phyloP scores from a whole-genome alignment of 2,888 invertebrate genomes.

The Epinotia demarniana region DNA sequence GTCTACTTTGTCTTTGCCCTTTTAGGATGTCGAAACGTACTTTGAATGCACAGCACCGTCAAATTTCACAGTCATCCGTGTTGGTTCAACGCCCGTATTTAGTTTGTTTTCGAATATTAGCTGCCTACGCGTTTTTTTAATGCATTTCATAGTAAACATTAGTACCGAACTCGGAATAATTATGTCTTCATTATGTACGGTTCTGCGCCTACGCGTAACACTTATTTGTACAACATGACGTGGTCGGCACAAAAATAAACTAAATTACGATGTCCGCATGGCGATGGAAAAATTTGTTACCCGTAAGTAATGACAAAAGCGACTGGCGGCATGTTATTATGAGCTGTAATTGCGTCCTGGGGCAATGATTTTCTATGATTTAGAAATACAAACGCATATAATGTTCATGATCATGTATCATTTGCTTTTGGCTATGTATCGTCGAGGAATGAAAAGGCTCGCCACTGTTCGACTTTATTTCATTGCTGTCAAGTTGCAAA shows the following conservation, averaged over 20 bases:
- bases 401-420: neutral
- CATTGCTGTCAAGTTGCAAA: no score
- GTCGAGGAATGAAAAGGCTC: no score
- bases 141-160: constrained; percentile 46
- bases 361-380: constrained; percentile 18
- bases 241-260: constrained; percentile 45
- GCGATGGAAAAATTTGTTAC: constrained; percentile 34
- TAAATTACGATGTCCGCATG: constrained; percentile 42
- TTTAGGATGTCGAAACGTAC: constrained; percentile 36
- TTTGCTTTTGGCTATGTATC: neutral
- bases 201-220: constrained; percentile 46
- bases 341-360: constrained; percentile 8
- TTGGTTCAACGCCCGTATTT: constrained; percentile 37
- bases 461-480: no score
- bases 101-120: constrained; percentile 26
- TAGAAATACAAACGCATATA: constrained; percentile 1
- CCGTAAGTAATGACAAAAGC: constrained; percentile 33
- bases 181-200: constrained; percentile 46
- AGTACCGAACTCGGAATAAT: constrained; percentile 48
- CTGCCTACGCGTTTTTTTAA: constrained; percentile 43
- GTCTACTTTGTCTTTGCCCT: constrained; percentile 53
- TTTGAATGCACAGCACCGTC: constrained; percentile 21
- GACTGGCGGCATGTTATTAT: constrained; percentile 14
- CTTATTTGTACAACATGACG: constrained; percentile 49
- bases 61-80: constrained; percentile 20